Percentiles rank a stretch among this genome's conserved stretches.
These are phyloP conservation scores for Phrynocephalus vlangalii DNA, from an alignment of 2,797 vertebrate genomes.

Conservation along the genomic window DNA sequence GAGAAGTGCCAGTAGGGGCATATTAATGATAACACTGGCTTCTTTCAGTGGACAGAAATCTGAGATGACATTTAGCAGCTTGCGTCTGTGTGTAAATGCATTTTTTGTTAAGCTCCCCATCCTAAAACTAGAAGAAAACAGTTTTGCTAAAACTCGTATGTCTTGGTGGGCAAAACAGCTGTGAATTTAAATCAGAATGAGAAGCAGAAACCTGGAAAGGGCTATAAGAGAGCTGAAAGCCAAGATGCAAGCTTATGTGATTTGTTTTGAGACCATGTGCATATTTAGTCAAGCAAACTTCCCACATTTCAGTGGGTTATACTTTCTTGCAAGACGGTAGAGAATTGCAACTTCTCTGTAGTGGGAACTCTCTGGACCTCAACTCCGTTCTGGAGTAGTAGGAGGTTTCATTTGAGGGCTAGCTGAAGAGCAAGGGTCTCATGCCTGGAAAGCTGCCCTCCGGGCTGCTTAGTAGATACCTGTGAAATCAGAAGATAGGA, in stretches of 20 bases:
- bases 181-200: background rate
- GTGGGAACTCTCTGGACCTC: background rate
- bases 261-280: background rate
- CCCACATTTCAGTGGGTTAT: background rate
- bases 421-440: no score
- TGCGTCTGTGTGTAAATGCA: background rate
- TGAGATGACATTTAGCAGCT: background rate
- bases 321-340: background rate
- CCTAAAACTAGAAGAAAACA: constrained; percentile 20
- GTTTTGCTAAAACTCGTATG: background rate
- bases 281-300: background rate
- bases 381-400: constrained; percentile 26
- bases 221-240: constrained; percentile 17
- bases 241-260: background rate
- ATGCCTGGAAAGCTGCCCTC: background rate
- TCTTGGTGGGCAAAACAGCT: background rate
- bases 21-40: background rate
- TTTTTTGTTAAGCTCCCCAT: constrained; percentile 34
- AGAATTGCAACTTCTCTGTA: background rate
- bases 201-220: background rate
- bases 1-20: background rate
- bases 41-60: constrained; percentile 11
- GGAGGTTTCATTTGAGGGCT: background rate
- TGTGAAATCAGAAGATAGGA: background rate
- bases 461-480: background rate